phyloP scores from a whole-genome alignment of 2,888 invertebrate species.

The Deilephila elpenor region DNA sequence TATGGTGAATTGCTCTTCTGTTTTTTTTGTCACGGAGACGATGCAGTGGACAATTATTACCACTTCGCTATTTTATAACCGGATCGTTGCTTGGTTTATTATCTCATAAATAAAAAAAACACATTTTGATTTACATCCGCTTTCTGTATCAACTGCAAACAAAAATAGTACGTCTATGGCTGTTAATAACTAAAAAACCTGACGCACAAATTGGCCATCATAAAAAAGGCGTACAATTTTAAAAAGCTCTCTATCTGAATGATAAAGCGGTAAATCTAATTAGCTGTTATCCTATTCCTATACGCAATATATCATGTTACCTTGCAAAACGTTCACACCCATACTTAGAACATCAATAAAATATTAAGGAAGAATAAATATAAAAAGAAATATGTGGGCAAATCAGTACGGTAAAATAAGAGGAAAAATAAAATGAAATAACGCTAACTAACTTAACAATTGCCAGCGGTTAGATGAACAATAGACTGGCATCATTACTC shows the following conservation, averaged over 20 bases:
- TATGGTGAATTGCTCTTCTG: neutral
- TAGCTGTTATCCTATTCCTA: too few relatives aligned
- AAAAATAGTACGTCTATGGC: too few relatives aligned
- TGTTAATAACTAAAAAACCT: too few relatives aligned
- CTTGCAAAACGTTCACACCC: too few relatives aligned
- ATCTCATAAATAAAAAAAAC: neutral
- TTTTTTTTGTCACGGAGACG: neutral
- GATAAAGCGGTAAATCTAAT: too few relatives aligned
- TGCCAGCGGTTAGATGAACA: neutral
- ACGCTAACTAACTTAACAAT: neutral
- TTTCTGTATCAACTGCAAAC: too few relatives aligned
- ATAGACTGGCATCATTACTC: too few relatives aligned
- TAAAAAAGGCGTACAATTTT: too few relatives aligned
- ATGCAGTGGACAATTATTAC: neutral
- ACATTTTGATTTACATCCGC: too few relatives aligned
- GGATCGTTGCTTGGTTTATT: neutral
- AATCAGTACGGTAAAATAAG: conserved; percentile 2
- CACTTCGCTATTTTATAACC: neutral
- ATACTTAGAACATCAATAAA: neutral
- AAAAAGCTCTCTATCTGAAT: too few relatives aligned
- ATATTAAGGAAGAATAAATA: conserved; percentile 1
- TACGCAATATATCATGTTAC: too few relatives aligned
- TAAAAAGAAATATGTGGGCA: neutral
- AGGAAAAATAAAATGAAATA: conserved; percentile 6
- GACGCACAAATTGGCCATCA: too few relatives aligned